Evolutionary conservation across 1,140 invertebrate species (phyloP).

Genomic region (Hylaeus anthracinus): DNA sequence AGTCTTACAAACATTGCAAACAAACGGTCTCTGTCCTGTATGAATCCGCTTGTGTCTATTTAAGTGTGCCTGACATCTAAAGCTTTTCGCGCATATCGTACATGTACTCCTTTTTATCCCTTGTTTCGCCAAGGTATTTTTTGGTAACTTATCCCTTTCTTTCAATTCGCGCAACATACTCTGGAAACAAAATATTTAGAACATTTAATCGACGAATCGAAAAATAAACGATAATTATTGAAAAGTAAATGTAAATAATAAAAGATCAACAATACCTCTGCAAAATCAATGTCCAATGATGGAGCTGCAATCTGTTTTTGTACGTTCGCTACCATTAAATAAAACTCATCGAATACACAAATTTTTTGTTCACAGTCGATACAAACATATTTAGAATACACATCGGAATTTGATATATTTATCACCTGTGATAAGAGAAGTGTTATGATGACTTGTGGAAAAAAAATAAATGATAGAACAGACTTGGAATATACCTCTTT

Average conservation of each 20-base stretch:
- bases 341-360: conserved; percentile 76
- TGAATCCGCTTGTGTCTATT: conserved; percentile 77
- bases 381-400: conserved; percentile 75
- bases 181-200: conserved; percentile 53
- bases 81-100: conserved; percentile 73
- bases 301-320: conserved; percentile 74
- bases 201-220: not conserved
- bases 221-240: not conserved
- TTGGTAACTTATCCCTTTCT: conserved; percentile 65
- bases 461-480: not conserved
- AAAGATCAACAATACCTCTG: conserved; percentile 64
- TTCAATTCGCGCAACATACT: conserved; percentile 74
- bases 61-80: conserved; percentile 76
- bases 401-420: conserved; percentile 71
- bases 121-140: conserved; percentile 47
- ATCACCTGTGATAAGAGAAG: conserved; percentile 65
- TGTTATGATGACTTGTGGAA: conserved; percentile 21
- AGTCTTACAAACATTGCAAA: conserved; percentile 74
- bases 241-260: not conserved
- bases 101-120: conserved; percentile 67
- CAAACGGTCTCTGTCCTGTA: conserved; percentile 74
- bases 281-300: conserved; percentile 75
- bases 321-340: conserved; percentile 75
- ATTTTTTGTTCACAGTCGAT: conserved; percentile 76
- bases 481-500: conserved; percentile 70